phyloP scores from a whole-genome alignment of 2,797 vertebrate species.

The Steatocranus sp. region DNA sequence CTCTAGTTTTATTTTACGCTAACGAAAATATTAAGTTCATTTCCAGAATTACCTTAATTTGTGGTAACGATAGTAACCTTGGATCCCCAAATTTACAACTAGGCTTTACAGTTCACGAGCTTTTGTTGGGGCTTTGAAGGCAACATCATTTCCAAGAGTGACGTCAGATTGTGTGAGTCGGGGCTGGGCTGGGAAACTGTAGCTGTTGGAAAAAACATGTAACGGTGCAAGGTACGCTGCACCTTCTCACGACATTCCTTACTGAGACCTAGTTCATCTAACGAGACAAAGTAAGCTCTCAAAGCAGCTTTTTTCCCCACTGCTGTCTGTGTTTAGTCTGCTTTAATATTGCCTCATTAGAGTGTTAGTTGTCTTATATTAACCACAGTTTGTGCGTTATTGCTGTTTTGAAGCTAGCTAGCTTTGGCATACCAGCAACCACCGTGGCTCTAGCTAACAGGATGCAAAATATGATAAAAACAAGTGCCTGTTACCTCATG shows the following conservation, averaged over 20 bases:
- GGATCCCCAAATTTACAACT: not conserved
- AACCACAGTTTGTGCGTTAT: not conserved
- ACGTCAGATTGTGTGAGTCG: conserved; percentile 39
- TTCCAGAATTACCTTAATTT: not conserved
- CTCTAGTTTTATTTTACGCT: not conserved
- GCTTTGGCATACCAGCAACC: conserved; percentile 35
- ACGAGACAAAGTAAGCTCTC: conserved; percentile 32
- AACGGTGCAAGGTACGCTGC: conserved; percentile 20
- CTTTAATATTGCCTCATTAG: not conserved
- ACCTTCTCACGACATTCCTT: not conserved
- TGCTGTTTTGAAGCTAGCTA: conserved; percentile 52
- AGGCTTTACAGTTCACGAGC: not conserved
- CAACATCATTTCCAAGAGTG: conserved; percentile 30
- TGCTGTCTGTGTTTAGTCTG: too few species aligned
- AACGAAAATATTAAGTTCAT: not conserved
- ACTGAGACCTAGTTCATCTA: not conserved
- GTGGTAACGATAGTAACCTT: not conserved
- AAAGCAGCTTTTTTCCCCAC: not conserved
- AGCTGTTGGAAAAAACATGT: conserved; percentile 40
- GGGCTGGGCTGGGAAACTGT: conserved; percentile 32
- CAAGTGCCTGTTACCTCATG: not conserved
- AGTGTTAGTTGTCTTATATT: not conserved
- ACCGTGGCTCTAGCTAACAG: not conserved
- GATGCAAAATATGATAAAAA: not conserved
- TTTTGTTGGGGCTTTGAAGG: conserved; percentile 1